Evolutionary conservation across 2,113 vertebrate genomes (phyloP).

Genomic region (Cygnus atratus): DNA sequence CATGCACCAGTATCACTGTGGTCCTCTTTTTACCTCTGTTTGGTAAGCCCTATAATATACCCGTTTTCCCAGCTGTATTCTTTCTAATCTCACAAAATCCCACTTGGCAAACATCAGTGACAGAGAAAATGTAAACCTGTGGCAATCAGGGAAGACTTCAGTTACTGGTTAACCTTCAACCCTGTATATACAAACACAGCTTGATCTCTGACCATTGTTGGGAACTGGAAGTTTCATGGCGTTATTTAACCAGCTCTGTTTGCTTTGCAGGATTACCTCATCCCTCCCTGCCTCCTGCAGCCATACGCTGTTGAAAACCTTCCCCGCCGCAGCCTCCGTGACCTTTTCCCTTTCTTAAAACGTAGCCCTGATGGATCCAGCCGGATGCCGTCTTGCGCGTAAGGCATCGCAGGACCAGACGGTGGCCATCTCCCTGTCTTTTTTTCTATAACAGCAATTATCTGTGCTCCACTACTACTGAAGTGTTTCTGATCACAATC

Average conservation of each 20-base stretch:
- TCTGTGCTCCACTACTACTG: not conserved
- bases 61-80: conserved; percentile 50
- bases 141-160: conserved; percentile 43
- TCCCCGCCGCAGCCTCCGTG: not conserved
- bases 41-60: conserved; percentile 29
- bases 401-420: not conserved
- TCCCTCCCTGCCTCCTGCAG: not conserved
- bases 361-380: not conserved
- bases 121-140: conserved; percentile 59
- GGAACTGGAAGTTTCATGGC: conserved; percentile 60
- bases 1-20: not conserved
- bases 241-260: conserved; percentile 57
- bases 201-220: conserved; percentile 54
- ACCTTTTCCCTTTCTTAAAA: not conserved
- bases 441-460: not conserved
- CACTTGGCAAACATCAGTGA: conserved; percentile 57
- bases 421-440: not conserved
- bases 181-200: conserved; percentile 41
- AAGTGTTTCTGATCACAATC: not conserved
- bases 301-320: not conserved
- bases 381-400: fast-evolving
- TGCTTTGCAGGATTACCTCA: conserved; percentile 53
- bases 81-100: conserved; percentile 67
- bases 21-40: not conserved
- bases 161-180: conserved; percentile 62